phyloP scores from a whole-genome alignment of 2,113 vertebrate genomes.

The Heterocephalus glaber region DNA sequence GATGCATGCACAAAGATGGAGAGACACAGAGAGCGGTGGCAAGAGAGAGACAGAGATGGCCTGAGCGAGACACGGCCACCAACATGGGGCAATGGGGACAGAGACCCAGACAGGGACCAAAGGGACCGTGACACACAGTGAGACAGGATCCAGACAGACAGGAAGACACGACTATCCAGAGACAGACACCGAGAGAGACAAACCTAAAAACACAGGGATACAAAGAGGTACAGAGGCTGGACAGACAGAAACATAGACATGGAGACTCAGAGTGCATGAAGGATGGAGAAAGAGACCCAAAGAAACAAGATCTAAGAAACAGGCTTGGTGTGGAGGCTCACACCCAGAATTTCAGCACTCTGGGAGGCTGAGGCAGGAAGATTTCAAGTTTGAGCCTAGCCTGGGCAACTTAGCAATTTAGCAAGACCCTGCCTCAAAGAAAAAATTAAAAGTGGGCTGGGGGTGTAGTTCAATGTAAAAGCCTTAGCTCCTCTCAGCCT shows the following conservation, averaged over 20 bases:
- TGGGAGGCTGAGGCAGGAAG: neutral
- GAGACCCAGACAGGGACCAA: neutral
- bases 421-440: neutral
- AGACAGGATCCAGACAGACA: neutral
- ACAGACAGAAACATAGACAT: neutral
- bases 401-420: neutral
- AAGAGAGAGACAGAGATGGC: neutral
- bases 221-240: neutral
- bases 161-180: neutral
- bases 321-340: neutral
- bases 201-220: neutral
- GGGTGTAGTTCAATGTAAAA: neutral
- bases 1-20: neutral
- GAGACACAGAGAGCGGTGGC: neutral
- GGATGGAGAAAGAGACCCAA: neutral
- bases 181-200: neutral
- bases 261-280: neutral
- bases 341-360: neutral
- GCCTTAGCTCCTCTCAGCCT: neutral
- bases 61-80: neutral
- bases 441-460: neutral
- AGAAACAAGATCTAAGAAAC: neutral
- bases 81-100: neutral
- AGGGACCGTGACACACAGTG: neutral
- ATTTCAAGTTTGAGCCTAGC: neutral